Conservation (phyloP, 2,797 vertebrate genomes). For the Galaxias olidus region DNA sequence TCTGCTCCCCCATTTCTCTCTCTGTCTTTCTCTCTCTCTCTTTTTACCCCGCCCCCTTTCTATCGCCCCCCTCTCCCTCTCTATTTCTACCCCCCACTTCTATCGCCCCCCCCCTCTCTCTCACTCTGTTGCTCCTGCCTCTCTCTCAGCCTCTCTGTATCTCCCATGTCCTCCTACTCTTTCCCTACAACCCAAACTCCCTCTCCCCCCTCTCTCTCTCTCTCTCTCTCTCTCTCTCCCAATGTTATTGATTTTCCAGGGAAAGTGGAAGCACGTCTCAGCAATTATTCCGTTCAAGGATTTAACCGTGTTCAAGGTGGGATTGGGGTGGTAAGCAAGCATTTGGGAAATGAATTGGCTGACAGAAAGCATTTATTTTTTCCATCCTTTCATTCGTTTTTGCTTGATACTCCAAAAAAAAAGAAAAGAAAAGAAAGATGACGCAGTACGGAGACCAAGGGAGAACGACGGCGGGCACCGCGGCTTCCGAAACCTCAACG, state of each 20-base stretch:
- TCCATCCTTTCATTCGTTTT: constrained; percentile 22
- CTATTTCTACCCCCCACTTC: background rate
- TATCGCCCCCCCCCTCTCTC: background rate
- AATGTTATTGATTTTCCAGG: constrained; percentile 40
- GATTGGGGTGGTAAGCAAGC: constrained; percentile 38
- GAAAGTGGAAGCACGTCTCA: constrained; percentile 33
- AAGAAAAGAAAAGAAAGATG: background rate
- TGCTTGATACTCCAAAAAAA: no score
- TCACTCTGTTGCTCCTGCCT: background rate
- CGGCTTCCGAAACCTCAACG: constrained; percentile 23
- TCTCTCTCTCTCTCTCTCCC: constrained; percentile 2
- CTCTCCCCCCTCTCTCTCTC: background rate
- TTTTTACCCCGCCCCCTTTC: background rate
- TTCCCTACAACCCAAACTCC: background rate
- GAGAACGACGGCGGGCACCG: constrained; percentile 2
- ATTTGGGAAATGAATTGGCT: constrained; percentile 20
- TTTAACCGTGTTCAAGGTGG: constrained; percentile 30
- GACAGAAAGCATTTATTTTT: constrained; percentile 12
- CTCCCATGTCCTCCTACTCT: constrained; percentile 6
- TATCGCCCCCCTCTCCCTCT: background rate
- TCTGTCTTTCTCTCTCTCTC: background rate
- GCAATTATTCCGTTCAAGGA: constrained; percentile 38
- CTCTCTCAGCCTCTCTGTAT: constrained; percentile 7
- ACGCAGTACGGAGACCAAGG: constrained; percentile 15
- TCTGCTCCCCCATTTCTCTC: background rate